A percentile compares a stretch with the other conserved stretches of the same genome.
Conservation (phyloP, 2,113 vertebrate species). For the Callocephalon fimbriatum region DNA sequence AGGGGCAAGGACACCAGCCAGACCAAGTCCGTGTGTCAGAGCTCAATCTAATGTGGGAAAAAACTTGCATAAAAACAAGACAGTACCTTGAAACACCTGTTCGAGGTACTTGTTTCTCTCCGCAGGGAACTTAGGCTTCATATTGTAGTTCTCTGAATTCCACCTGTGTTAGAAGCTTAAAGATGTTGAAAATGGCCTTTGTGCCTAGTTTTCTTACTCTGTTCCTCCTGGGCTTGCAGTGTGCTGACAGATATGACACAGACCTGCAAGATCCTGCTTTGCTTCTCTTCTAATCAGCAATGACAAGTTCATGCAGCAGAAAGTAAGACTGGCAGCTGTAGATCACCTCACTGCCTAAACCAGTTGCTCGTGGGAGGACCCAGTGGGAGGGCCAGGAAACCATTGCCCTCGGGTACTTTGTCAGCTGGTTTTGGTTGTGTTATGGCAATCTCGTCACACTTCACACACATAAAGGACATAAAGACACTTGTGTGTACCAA, state of each 20-base stretch:
- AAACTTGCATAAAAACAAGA: background rate
- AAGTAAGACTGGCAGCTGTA: constrained; percentile 25
- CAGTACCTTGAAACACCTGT: background rate
- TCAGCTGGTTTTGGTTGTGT: background rate
- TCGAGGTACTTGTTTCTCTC: background rate
- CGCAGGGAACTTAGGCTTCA: background rate
- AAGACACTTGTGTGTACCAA: background rate
- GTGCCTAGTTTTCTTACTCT: background rate
- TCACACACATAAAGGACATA: background rate
- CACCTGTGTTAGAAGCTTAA: background rate
- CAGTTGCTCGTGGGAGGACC: background rate
- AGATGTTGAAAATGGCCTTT: background rate
- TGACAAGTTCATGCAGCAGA: background rate
- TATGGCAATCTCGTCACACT: background rate
- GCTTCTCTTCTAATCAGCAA: background rate
- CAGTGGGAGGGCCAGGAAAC: constrained; percentile 32
- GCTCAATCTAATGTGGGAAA: background rate
- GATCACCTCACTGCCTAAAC: constrained; percentile 24
- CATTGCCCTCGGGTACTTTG: background rate
- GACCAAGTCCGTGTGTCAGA: background rate
- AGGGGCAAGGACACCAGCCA: background rate
- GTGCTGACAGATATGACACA: background rate
- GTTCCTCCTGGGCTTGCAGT: background rate
- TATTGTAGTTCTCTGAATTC: background rate
- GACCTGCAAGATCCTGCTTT: background rate